Percentiles rank a stretch among this genome's conserved stretches.
These are phyloP conservation scores for Leptodactylus fuscus DNA, from an alignment of 2,113 vertebrate genomes.

Conservation along the genomic window DNA sequence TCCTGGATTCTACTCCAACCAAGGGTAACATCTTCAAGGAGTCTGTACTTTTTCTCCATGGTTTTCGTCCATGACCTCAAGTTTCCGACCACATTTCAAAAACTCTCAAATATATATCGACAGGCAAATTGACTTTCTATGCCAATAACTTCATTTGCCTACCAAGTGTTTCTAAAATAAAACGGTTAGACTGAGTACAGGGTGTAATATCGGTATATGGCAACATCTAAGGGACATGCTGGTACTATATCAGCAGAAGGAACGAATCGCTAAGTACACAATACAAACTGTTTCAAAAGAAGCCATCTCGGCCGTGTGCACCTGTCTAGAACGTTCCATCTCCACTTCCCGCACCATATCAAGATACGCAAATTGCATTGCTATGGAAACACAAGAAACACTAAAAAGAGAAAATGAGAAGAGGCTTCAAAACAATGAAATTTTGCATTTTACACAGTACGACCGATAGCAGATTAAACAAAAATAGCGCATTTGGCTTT, in stretches of 20 bases:
- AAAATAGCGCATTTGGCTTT: conserved; percentile 2
- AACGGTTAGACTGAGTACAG: no score
- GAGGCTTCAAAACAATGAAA: conserved; percentile 16
- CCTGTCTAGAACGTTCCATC: background rate
- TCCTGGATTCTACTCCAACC: no score
- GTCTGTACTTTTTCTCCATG: background rate
- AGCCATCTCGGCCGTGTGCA: background rate
- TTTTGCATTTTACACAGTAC: conserved; percentile 29
- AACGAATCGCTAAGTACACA: background rate
- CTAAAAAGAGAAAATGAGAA: conserved; percentile 1
- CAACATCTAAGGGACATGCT: no score
- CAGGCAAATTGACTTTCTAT: no score
- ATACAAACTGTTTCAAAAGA: background rate
- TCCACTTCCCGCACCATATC: background rate
- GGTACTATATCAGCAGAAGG: background rate
- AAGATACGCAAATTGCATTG: conserved; percentile 32
- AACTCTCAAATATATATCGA: no score
- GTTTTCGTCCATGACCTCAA: background rate
- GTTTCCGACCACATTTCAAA: no score
- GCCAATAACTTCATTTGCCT: no score
- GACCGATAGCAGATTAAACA: conserved; percentile 25
- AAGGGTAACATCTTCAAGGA: no score
- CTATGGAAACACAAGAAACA: conserved; percentile 42
- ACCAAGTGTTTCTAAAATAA: no score
- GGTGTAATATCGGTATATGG: no score